A percentile compares a stretch with the other conserved stretches of the same genome.
Evolutionary conservation across 2,797 vertebrate genomes (phyloP).

Genomic region (Rhadinocentrus ornatus): DNA sequence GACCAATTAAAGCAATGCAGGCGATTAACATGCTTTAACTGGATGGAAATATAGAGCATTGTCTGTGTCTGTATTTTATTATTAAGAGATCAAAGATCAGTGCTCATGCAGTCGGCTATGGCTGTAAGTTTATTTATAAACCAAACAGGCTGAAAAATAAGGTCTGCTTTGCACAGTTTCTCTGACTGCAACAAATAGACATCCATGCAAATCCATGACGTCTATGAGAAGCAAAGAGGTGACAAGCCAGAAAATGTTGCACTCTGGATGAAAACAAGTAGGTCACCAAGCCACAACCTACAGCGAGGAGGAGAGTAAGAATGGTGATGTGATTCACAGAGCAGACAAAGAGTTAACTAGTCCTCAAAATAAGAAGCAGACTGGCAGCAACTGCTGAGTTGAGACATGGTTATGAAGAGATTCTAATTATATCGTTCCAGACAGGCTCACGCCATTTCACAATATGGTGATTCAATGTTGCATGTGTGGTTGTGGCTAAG

Average conservation of each 20-base stretch:
- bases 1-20: neutral
- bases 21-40: neutral
- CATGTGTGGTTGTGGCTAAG: conserved; percentile 21
- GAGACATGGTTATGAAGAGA: conserved; percentile 14
- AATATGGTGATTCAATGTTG: conserved; percentile 19
- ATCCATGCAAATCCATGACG: conserved; percentile 47
- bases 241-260: conserved; percentile 57
- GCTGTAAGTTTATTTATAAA: conserved; percentile 32
- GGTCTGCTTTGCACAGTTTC: conserved; percentile 41
- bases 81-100: conserved; percentile 8
- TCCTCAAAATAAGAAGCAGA: conserved; percentile 20
- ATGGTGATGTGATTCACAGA: conserved; percentile 26
- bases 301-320: conserved; percentile 26
- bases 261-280: conserved; percentile 54
- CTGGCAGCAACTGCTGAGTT: conserved; percentile 40
- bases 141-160: conserved; percentile 31
- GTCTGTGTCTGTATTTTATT: neutral
- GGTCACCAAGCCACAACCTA: conserved; percentile 63
- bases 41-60: neutral
- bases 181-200: conserved; percentile 45
- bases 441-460: conserved; percentile 35
- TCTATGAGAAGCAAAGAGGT: conserved; percentile 40
- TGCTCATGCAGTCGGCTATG: neutral
- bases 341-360: conserved; percentile 31
- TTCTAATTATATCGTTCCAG: conserved; percentile 44